A percentile compares a stretch with the other conserved stretches of the same genome.
Conservation (phyloP, 2,888 invertebrate species). For the Aporophyla nigra region DNA sequence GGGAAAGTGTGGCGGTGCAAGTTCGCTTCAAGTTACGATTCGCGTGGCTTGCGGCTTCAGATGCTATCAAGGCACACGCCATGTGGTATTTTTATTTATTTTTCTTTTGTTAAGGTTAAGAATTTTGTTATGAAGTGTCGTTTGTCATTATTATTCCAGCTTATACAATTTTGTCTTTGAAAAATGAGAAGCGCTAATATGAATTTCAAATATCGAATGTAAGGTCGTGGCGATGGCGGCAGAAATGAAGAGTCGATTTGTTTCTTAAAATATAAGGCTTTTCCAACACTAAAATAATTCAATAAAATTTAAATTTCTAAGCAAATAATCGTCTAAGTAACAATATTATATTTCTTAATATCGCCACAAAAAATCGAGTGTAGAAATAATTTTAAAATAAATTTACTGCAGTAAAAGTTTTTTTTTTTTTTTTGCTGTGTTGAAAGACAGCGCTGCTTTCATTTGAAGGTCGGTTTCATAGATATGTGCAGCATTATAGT, state of each 20-base stretch:
- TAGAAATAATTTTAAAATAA: not conserved
- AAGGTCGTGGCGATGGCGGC: not conserved
- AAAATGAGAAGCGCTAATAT: constrained; percentile 14
- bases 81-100: constrained; percentile 39
- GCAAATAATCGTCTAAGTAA: not conserved
- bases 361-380: constrained; percentile 23
- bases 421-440: not conserved
- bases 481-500: constrained; percentile 77
- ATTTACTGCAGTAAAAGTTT: not conserved
- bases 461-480: constrained; percentile 59
- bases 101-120: constrained; percentile 18
- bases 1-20: constrained; percentile 42
- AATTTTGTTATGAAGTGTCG: constrained; percentile 8
- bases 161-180: constrained; percentile 5
- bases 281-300: not conserved
- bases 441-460: constrained; percentile 20
- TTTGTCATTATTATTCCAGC: constrained; percentile 19
- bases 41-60: constrained; percentile 35
- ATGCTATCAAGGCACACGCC: constrained; percentile 51
- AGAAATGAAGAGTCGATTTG: constrained; percentile 8
- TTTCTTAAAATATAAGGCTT: constrained; percentile 6
- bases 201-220: constrained; percentile 35
- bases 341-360: constrained; percentile 17
- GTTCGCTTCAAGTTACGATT: constrained; percentile 33
- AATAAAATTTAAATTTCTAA: not conserved